Base-by-base conservation (phyloP, 2,797 vertebrate species). In the Pseudochirops corinnae region DNA sequence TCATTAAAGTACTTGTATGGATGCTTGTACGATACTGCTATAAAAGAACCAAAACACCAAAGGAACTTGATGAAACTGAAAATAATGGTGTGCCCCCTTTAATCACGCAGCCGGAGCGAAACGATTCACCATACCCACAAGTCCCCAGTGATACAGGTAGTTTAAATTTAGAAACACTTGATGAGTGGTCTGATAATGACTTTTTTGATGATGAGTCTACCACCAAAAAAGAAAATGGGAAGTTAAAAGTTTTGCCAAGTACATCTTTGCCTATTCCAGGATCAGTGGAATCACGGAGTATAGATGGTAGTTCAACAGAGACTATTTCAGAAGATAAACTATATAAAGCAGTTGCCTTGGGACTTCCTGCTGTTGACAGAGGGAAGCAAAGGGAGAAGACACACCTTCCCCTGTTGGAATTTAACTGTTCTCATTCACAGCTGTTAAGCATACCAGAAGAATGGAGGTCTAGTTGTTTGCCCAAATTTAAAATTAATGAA, bases 1-100 rank as follows among this genome's bases (percentile, higher is more conserved):
- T 99, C 93, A 96, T 99, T 67, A 99, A 99, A 98, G 99, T 99
- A 0, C 99, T 99, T 92, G 98, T 99, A 1, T 99, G 99, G 99
- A 98, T 99, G 98, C 99, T 99, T 21, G 97, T 99, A 92, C 99
- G 99, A n/a, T 98, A 99, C 93, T 99, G 99, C 92, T 99, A 99
- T 10, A 99, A 99, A 97, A 99, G 99, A 90, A 99, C 99, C 90
- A 99, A 98, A 95, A 92, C 50, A 0, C 96, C 95, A 82, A 96
- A 98, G 91, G 96, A 97, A 97, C 97, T 57, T 97, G 98, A 98
- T 50, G 97, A 94, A 90, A 96, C 94, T 0, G n/a, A 92, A 74
- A 97, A 26, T 55, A 96, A 97, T 26, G 93, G 97, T 52, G 92
- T 97, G 56, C 56, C 52, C 0, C 93, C 98, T 96, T 82, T 93